Evolutionary conservation across 2,797 vertebrate genomes (phyloP).

Genomic region (Gymnodraco acuticeps): DNA sequence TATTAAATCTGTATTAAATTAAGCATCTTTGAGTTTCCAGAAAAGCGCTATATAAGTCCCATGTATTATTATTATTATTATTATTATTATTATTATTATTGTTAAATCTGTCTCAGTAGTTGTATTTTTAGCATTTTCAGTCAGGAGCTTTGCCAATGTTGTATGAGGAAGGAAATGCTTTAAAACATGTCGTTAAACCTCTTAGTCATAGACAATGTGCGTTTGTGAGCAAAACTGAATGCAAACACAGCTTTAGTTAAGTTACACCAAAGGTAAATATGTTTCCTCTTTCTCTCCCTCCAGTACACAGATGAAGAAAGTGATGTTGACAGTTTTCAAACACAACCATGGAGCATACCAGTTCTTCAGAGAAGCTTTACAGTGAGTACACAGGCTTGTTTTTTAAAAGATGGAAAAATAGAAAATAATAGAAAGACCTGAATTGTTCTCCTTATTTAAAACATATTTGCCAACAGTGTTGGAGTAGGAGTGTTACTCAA

Average conservation of each 20-base stretch:
- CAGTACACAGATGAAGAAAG: slow-evolving; percentile 99
- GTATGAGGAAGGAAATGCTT: not conserved
- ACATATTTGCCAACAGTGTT: too few relatives aligned
- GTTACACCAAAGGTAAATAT: not conserved
- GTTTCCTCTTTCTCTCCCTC: slow-evolving; percentile 8
- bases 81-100: too few relatives aligned
- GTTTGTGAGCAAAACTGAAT: slow-evolving; percentile 1
- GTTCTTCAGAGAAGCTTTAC: slow-evolving; percentile 96
- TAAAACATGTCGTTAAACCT: not conserved
- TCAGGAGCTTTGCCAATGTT: too few relatives aligned
- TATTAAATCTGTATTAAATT: too few relatives aligned
- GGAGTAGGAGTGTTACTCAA: not conserved
- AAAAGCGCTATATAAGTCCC: too few relatives aligned
- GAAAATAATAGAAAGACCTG: too few relatives aligned
- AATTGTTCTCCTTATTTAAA: too few relatives aligned
- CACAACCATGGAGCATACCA: slow-evolving; percentile 96
- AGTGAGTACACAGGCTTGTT: slow-evolving; percentile 85
- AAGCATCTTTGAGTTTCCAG: too few relatives aligned
- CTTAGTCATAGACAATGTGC: not conserved
- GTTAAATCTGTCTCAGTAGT: not conserved
- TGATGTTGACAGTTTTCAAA: slow-evolving; percentile 97
- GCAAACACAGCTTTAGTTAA: not conserved
- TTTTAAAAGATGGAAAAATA: not conserved
- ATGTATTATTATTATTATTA: too few relatives aligned
- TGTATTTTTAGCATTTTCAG: not conserved